Percentiles rank a stretch among this genome's conserved stretches.
Conservation (phyloP, 1,140 invertebrate genomes). For the Eufriesea mexicana region DNA sequence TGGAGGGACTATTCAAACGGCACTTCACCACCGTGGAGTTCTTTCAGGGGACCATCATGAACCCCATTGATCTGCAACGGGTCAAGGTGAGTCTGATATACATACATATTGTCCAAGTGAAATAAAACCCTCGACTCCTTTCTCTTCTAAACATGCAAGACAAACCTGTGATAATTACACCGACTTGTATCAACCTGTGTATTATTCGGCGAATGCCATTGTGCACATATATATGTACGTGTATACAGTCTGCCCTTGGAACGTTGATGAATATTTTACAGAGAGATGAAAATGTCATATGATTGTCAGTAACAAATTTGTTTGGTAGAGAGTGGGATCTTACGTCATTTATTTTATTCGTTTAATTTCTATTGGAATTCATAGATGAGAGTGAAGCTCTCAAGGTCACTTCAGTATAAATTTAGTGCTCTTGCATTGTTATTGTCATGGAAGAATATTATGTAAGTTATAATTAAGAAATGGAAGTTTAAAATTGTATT, state of each 20-base stretch:
- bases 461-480: too few species aligned
- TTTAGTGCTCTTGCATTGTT: too few species aligned
- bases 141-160: slow-evolving; percentile 29
- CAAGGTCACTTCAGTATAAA: too few species aligned
- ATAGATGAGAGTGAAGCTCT: too few species aligned
- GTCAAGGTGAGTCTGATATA: slow-evolving; percentile 93
- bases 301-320: too few species aligned
- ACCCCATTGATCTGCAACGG: slow-evolving; percentile 98
- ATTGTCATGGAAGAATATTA: too few species aligned
- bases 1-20: slow-evolving; percentile 99
- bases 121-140: neutral
- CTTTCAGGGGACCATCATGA: slow-evolving; percentile 99
- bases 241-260: neutral
- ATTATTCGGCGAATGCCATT: slow-evolving; percentile 23
- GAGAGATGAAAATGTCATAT: too few species aligned
- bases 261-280: neutral
- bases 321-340: too few species aligned
- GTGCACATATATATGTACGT: neutral
- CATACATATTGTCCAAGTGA: slow-evolving; percentile 61
- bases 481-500: too few species aligned
- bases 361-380: too few species aligned
- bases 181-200: slow-evolving; percentile 15
- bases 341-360: neutral
- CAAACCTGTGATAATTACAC: slow-evolving; percentile 28
- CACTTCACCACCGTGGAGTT: slow-evolving; percentile 99